These are phyloP conservation scores for Myripristis murdjan DNA, from an alignment of 2,797 vertebrate genomes.

Conservation along the genomic window DNA sequence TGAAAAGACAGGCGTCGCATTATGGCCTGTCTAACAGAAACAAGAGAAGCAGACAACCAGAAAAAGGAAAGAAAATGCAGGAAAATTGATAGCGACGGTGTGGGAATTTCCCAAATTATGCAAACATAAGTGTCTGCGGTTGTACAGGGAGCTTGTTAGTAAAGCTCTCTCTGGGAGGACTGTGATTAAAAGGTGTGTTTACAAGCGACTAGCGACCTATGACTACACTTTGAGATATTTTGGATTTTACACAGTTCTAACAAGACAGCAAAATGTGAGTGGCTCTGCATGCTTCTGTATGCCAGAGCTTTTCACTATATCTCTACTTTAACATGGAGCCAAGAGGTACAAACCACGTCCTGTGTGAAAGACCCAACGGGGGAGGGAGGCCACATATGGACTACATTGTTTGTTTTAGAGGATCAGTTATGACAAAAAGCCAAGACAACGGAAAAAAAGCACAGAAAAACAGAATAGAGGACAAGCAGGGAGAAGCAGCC, in stretches of 20 bases:
- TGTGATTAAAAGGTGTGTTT: neutral
- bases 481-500: slow-evolving; percentile 47
- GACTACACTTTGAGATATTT: too few relatives aligned
- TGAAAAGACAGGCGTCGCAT: too few relatives aligned
- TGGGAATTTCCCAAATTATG: neutral
- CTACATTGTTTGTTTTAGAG: slow-evolving; percentile 23
- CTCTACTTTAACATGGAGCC: too few relatives aligned
- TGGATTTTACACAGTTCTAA: too few relatives aligned
- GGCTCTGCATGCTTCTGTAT: too few relatives aligned
- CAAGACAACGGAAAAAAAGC: slow-evolving; percentile 41
- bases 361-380: slow-evolving; percentile 46
- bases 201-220: too few relatives aligned
- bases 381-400: slow-evolving; percentile 58
- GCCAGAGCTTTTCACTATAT: too few relatives aligned
- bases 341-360: slow-evolving; percentile 30
- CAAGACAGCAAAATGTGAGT: too few relatives aligned
- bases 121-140: neutral
- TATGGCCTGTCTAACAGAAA: neutral
- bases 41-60: neutral
- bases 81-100: too few relatives aligned
- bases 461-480: slow-evolving; percentile 33
- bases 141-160: too few relatives aligned
- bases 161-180: too few relatives aligned
- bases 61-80: too few relatives aligned
- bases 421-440: slow-evolving; percentile 63